phyloP scores from a whole-genome alignment of 2,797 vertebrate genomes.

The Falco peregrinus region DNA sequence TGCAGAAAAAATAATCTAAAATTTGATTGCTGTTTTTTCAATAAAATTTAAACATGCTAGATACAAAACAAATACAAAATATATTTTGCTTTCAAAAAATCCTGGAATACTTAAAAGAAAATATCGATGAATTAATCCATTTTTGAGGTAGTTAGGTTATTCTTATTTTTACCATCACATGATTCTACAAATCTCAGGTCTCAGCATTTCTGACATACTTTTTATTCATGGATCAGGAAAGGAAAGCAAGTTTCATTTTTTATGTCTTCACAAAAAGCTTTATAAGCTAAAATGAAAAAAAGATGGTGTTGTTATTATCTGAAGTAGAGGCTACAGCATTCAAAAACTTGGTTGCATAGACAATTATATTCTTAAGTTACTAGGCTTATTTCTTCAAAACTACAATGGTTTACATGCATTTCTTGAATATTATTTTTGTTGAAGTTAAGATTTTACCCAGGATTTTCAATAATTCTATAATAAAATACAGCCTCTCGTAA shows the following conservation, averaged over 20 bases:
- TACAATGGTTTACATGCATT: rapidly evolving
- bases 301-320: neutral
- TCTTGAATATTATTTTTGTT: neutral
- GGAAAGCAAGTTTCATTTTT: neutral
- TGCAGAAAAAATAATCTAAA: neutral
- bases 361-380: neutral
- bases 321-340: neutral
- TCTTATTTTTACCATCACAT: neutral
- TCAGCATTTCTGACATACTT: neutral
- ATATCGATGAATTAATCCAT: neutral
- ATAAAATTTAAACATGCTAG: neutral
- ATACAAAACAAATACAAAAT: neutral
- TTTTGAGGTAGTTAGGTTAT: neutral
- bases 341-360: neutral
- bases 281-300: neutral
- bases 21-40: neutral
- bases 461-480: neutral
- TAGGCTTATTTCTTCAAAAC: neutral
- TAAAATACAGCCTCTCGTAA: neutral
- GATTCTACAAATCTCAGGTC: neutral
- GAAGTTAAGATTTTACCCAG: neutral
- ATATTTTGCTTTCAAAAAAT: neutral
- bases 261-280: neutral
- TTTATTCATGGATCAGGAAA: neutral
- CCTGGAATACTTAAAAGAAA: neutral